A percentile compares a stretch with the other conserved stretches of the same genome.
Evolutionary conservation across 2,797 vertebrate genomes (phyloP).

Genomic region (Macroramphosus scolopax): DNA sequence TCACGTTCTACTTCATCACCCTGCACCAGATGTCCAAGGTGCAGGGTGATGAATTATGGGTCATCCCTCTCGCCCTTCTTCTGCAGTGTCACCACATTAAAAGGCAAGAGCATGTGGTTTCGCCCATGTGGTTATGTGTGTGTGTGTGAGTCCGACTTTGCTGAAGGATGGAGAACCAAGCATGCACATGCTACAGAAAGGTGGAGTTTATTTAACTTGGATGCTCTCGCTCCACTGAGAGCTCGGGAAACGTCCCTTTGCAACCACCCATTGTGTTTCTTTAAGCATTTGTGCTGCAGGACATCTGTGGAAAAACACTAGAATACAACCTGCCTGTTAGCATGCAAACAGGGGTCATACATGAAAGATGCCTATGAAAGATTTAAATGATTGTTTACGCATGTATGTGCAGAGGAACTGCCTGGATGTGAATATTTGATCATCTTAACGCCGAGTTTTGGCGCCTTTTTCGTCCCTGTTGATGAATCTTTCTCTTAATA

Average conservation of each 20-base stretch:
- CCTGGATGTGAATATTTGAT: conserved; percentile 33
- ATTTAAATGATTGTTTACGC: conserved; percentile 45
- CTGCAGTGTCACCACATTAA: conserved; percentile 56
- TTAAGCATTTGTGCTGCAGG: conserved; percentile 11
- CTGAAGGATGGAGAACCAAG: conserved; percentile 42
- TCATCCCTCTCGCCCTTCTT: conserved; percentile 51
- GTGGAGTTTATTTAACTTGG: conserved; percentile 42
- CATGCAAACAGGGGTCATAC: conserved; percentile 7
- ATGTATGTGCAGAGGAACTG: conserved; percentile 39
- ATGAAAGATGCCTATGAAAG: conserved; percentile 44
- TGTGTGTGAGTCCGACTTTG: conserved; percentile 29
- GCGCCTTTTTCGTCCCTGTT: conserved; percentile 18
- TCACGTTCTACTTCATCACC: conserved; percentile 41
- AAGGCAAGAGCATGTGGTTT: conserved; percentile 54
- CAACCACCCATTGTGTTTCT: conserved; percentile 11
- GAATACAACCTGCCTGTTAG: conserved; percentile 17
- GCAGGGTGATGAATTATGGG: conserved; percentile 71
- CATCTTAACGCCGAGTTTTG: conserved; percentile 26
- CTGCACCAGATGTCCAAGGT: conserved; percentile 67
- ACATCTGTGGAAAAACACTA: conserved; percentile 13
- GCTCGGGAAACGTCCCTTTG: conserved; percentile 15
- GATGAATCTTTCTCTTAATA: conserved; percentile 14
- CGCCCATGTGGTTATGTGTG: conserved; percentile 22
- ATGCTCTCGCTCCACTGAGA: conserved; percentile 29
- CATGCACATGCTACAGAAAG: conserved; percentile 22